A percentile compares a stretch with the other conserved stretches of the same genome.
Evolutionary conservation across 2,113 vertebrate genomes (phyloP).

Genomic region (Papio anubis): DNA sequence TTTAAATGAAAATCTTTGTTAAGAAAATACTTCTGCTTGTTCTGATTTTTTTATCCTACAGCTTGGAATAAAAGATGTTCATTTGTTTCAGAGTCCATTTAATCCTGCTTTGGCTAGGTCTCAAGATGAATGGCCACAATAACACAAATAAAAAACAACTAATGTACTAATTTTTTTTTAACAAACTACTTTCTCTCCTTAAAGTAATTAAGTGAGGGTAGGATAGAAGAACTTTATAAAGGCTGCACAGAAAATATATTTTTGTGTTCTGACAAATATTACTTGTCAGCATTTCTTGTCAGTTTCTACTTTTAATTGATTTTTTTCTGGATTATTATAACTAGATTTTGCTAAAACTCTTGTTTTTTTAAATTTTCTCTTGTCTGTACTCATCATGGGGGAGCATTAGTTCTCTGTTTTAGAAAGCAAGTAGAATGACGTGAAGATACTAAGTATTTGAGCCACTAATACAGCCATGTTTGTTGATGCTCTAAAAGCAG

Average conservation of each 20-base stretch:
- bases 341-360: not conserved
- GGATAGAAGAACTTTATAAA: slow-evolving; percentile 47
- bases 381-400: slow-evolving; percentile 3
- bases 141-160: slow-evolving; percentile 19
- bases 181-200: not conserved
- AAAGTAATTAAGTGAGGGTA: slow-evolving; percentile 3
- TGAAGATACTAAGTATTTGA: slow-evolving; percentile 53
- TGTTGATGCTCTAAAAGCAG: slow-evolving; percentile 5
- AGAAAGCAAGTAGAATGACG: not conserved
- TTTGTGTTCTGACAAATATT: slow-evolving; percentile 25
- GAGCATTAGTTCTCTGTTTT: not conserved
- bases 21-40: slow-evolving; percentile 51
- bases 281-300: slow-evolving; percentile 53
- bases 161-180: slow-evolving; percentile 25
- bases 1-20: slow-evolving; percentile 60
- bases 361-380: not conserved
- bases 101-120: slow-evolving; percentile 61
- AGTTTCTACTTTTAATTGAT: not conserved
- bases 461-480: not conserved
- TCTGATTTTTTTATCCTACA: slow-evolving; percentile 31
- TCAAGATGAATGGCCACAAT: slow-evolving; percentile 59
- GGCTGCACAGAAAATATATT: not conserved
- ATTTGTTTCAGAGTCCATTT: slow-evolving; percentile 57
- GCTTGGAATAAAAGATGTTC: slow-evolving; percentile 57
- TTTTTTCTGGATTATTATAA: not conserved